These are phyloP conservation scores for Macaca mulatta DNA, from an alignment of 2,113 vertebrate species.

Conservation along the genomic window DNA sequence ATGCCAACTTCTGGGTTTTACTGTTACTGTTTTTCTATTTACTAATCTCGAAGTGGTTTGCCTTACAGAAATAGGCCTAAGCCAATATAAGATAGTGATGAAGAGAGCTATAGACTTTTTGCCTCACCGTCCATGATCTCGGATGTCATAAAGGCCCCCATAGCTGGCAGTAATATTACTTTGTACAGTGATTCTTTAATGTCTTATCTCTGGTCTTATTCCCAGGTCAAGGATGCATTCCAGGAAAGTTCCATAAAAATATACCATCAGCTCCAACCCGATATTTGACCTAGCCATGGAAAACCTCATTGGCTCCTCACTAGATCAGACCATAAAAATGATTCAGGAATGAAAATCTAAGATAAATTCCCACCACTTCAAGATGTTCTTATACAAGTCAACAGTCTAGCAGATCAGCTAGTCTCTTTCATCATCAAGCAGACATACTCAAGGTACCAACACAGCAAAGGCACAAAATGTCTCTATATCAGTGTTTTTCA, in stretches of 20 bases:
- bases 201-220: slow-evolving; percentile 27
- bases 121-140: background rate
- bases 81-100: background rate
- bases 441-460: background rate
- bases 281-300: background rate
- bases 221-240: slow-evolving; percentile 23
- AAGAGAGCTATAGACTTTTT: background rate
- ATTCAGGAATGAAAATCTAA: background rate
- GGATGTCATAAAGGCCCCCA: background rate
- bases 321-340: background rate
- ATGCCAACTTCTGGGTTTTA: background rate
- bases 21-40: background rate
- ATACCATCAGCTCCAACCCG: background rate
- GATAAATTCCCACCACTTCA: background rate
- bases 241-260: slow-evolving; percentile 41
- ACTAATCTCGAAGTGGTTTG: background rate
- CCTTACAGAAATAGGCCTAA: background rate
- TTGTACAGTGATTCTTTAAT: background rate
- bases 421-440: background rate
- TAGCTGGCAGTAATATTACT: background rate
- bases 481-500: background rate
- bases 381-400: background rate
- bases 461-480: background rate
- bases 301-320: background rate
- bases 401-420: background rate